Percentiles rank a stretch among this genome's conserved stretches.
Evolutionary conservation across 2,113 vertebrate genomes (phyloP).

Genomic region (Balaeniceps rex): DNA sequence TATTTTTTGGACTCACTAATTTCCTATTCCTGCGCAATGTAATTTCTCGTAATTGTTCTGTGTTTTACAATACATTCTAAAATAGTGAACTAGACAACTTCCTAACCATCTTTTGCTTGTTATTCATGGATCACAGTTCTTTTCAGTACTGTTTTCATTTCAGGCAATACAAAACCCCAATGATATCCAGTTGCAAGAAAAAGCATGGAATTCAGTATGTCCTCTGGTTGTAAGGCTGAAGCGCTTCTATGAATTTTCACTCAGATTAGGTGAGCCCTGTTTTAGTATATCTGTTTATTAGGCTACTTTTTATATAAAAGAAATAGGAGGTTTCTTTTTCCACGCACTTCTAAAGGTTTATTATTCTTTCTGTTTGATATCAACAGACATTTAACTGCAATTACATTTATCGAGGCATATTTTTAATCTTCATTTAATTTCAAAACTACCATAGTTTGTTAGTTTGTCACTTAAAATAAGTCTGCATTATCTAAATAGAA

Average conservation of each 20-base stretch:
- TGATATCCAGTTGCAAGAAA: slow-evolving; percentile 90
- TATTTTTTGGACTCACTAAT: not conserved
- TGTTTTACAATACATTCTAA: not conserved
- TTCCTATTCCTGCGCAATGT: not conserved
- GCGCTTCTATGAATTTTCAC: slow-evolving; percentile 94
- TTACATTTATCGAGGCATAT: not conserved
- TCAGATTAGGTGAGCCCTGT: slow-evolving; percentile 83
- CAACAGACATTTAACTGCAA: not conserved
- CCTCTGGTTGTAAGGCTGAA: slow-evolving; percentile 95
- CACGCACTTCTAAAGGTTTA: not conserved
- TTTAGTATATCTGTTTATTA: not conserved
- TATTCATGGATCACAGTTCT: not conserved
- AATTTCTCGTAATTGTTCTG: not conserved
- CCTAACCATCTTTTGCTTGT: not conserved
- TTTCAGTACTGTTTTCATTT: slow-evolving; percentile 14
- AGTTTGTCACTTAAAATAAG: not conserved
- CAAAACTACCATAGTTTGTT: not conserved
- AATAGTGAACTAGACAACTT: not conserved
- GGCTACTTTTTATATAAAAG: not conserved
- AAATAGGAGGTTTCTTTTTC: not conserved
- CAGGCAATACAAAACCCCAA: slow-evolving; percentile 97
- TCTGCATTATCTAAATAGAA: not conserved
- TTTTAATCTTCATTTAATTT: not conserved
- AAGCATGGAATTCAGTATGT: slow-evolving; percentile 95
- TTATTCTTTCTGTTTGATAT: not conserved